phyloP scores from a whole-genome alignment of 2,797 vertebrate genomes.

The Chelmon rostratus region DNA sequence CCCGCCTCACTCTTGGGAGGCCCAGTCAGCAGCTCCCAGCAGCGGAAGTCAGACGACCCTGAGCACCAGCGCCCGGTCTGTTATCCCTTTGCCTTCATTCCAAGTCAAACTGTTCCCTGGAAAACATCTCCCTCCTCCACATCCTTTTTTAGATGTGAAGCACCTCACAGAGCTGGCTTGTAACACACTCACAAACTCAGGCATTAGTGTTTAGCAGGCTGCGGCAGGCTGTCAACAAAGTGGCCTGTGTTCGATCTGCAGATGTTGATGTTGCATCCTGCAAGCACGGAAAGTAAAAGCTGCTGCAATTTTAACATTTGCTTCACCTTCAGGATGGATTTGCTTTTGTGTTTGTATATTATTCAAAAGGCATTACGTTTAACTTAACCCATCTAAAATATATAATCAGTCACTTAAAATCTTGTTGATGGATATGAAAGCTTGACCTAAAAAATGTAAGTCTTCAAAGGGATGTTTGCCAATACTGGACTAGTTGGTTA shows the following conservation, averaged over 20 bases:
- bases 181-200: slow-evolving; percentile 13
- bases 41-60: slow-evolving; percentile 56
- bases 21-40: slow-evolving; percentile 59
- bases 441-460: background rate
- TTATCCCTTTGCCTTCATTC: slow-evolving; percentile 51
- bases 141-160: slow-evolving; percentile 47
- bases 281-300: background rate
- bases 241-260: slow-evolving; percentile 7
- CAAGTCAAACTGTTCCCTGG: slow-evolving; percentile 35
- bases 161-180: slow-evolving; percentile 16
- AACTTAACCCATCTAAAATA: too few relatives aligned
- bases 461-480: too few relatives aligned
- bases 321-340: background rate
- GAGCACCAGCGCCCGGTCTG: slow-evolving; percentile 33
- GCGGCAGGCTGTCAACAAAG: background rate
- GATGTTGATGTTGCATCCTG: background rate
- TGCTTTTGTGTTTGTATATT: background rate
- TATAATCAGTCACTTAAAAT: too few relatives aligned
- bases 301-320: background rate
- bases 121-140: slow-evolving; percentile 37
- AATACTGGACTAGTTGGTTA: too few relatives aligned
- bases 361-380: too few relatives aligned
- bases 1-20: slow-evolving; percentile 35
- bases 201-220: background rate
- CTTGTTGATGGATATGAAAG: background rate